These are phyloP conservation scores for Tursiops truncatus DNA, from an alignment of 2,113 vertebrate species.

Conservation along the genomic window DNA sequence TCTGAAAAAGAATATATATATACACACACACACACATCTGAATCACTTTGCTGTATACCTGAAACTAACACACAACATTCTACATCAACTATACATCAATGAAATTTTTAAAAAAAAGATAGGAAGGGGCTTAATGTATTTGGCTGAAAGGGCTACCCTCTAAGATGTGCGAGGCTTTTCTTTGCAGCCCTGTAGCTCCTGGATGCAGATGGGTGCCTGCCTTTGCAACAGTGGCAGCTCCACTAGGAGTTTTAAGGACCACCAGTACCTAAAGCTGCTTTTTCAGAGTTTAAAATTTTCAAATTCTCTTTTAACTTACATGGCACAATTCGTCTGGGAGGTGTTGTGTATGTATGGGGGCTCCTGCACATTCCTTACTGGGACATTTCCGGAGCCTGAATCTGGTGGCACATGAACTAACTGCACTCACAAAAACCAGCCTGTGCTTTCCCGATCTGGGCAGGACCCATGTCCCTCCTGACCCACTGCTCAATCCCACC, in stretches of 20 bases:
- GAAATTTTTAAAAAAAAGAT: neutral
- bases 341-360: neutral
- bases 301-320: neutral
- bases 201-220: neutral
- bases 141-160: neutral
- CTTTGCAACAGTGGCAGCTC: neutral
- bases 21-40: neutral
- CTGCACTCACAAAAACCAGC: neutral
- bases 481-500: neutral
- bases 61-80: neutral
- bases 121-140: neutral
- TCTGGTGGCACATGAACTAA: neutral
- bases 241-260: neutral
- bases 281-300: neutral
- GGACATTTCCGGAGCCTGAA: neutral
- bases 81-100: neutral
- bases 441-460: neutral
- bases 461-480: neutral
- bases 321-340: neutral
- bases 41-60: neutral
- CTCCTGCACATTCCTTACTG: neutral
- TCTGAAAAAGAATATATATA: neutral
- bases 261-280: neutral
- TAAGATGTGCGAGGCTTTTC: neutral
- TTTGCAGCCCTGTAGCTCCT: neutral